A percentile compares a stretch with the other conserved stretches of the same genome.
These are phyloP conservation scores for Thysanoteuthis rhombus DNA, from an alignment of 2,888 invertebrate genomes.

Conservation along the genomic window DNA sequence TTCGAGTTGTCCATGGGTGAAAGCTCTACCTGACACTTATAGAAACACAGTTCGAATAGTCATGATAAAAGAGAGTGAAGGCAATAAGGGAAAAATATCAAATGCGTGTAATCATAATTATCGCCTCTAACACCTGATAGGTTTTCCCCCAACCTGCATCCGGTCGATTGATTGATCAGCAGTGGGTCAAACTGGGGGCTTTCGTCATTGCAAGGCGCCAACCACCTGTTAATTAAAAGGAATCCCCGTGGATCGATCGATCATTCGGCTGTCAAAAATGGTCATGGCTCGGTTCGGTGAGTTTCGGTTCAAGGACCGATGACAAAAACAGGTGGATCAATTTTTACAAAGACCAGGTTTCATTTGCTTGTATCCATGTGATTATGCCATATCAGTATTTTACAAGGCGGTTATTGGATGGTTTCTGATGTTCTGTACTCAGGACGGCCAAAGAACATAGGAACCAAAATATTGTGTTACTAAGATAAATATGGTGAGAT, in stretches of 20 bases:
- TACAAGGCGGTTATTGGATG: neutral
- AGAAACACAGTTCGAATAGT: neutral
- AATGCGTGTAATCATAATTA: neutral
- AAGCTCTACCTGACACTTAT: neutral
- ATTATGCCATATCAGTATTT: neutral
- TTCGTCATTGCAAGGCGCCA: neutral
- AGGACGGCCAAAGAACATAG: no score
- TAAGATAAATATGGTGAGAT: no score
- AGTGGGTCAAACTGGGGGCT: neutral
- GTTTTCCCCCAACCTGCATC: neutral
- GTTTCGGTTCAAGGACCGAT: neutral
- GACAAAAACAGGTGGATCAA: neutral
- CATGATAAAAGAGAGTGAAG: neutral
- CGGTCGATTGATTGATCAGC: neutral
- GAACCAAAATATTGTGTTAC: no score
- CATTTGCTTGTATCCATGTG: neutral
- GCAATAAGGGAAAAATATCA: neutral
- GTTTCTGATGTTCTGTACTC: no score
- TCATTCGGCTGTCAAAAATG: neutral
- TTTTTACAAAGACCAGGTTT: neutral
- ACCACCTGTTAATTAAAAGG: neutral
- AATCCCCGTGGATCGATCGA: neutral
- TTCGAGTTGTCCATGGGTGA: no score
- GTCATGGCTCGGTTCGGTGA: neutral
- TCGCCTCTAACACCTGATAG: neutral